Conservation (phyloP, 1,140 invertebrate species). For the Apis dorsata region DNA sequence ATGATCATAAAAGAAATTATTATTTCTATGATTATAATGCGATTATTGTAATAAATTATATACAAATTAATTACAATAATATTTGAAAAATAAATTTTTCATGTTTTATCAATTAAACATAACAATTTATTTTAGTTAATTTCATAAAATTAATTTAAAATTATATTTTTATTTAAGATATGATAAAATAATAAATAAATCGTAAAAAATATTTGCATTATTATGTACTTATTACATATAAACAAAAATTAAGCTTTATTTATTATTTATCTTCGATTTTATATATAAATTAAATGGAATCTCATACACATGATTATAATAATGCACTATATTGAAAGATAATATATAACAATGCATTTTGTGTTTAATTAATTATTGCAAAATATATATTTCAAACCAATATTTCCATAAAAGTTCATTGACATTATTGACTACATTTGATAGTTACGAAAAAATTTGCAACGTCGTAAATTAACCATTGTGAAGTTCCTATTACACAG, state of each 20-base stretch:
- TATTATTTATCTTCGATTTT: too few species aligned
- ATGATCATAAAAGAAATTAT: background rate
- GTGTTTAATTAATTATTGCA: constrained; percentile 43
- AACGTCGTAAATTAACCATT: constrained; percentile 45
- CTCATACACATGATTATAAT: background rate
- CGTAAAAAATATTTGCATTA: too few species aligned
- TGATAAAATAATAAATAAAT: too few species aligned
- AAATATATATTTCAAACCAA: constrained; percentile 14
- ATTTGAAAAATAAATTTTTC: too few species aligned
- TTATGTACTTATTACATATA: too few species aligned
- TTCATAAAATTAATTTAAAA: too few species aligned
- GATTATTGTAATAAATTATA: background rate
- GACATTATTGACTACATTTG: constrained; percentile 58
- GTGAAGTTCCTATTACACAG: background rate
- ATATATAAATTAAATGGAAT: background rate
- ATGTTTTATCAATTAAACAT: too few species aligned
- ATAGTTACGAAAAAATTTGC: constrained; percentile 63
- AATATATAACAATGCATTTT: constrained; percentile 66
- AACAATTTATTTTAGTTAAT: too few species aligned
- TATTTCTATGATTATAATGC: background rate
- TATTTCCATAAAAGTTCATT: constrained; percentile 60
- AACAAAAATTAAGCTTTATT: too few species aligned
- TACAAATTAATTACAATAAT: too few species aligned
- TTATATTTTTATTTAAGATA: too few species aligned
- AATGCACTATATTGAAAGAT: background rate